Evolutionary conservation across 2,113 vertebrate species (phyloP).

Genomic region (Hyla sarda): DNA sequence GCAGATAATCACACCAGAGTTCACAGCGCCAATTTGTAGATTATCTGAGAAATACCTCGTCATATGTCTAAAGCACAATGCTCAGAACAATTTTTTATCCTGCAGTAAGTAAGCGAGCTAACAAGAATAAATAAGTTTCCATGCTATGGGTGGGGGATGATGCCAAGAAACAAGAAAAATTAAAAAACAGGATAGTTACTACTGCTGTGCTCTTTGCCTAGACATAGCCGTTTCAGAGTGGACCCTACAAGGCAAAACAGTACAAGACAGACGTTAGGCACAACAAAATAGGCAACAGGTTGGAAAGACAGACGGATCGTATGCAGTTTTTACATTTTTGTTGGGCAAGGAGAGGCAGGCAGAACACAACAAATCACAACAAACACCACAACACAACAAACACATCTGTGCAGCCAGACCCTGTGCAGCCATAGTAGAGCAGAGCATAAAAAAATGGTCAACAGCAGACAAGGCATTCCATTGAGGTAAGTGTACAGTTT

Average conservation of each 20-base stretch:
- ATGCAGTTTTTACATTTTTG: not conserved
- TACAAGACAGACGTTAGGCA: constrained; percentile 97
- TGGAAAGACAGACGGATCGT: constrained; percentile 72
- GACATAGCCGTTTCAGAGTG: constrained; percentile 99
- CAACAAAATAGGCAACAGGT: constrained; percentile 76
- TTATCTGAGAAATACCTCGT: constrained; percentile 48
- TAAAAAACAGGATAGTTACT: constrained; percentile 97
- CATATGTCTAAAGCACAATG: constrained; percentile 45
- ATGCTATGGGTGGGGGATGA: constrained; percentile 77
- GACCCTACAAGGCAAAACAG: constrained; percentile 97
- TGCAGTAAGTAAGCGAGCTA: constrained; percentile 59
- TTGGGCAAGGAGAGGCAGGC: constrained; percentile 20
- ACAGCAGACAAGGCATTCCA: not conserved
- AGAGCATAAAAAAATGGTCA: constrained; percentile 8
- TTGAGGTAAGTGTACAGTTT: not conserved
- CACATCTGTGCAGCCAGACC: constrained; percentile 69
- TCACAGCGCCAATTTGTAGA: constrained; percentile 64
- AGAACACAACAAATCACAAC: not conserved
- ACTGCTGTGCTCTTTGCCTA: constrained; percentile 99
- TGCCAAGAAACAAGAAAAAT: constrained; percentile 74
- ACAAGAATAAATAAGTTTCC: constrained; percentile 71
- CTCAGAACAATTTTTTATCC: constrained; percentile 33
- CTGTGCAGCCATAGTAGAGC: constrained; percentile 71
- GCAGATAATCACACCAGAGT: constrained; percentile 62
- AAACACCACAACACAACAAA: not conserved